These are phyloP conservation scores for Standfussiana lucernea DNA, from an alignment of 2,888 invertebrate species.

Conservation along the genomic window DNA sequence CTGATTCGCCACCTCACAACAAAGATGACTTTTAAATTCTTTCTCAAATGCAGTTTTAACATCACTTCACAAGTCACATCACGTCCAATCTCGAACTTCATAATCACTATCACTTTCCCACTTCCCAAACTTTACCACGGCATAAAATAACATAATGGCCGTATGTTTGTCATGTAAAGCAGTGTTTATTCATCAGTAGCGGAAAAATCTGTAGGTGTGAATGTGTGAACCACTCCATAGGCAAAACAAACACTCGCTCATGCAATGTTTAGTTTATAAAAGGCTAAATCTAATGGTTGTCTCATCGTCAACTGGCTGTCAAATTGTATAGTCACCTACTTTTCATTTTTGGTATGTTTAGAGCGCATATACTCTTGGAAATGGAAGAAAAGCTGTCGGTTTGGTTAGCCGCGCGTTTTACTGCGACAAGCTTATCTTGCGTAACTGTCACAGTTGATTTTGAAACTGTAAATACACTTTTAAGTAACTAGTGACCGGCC, in stretches of 20 bases:
- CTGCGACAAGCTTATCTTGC: background rate
- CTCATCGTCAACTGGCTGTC: conserved; percentile 60
- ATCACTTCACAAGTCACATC: conserved; percentile 6
- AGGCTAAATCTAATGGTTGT: conserved; percentile 65
- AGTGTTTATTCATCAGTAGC: conserved; percentile 69
- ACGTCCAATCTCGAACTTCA: conserved; percentile 24
- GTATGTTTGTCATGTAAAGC: conserved; percentile 71
- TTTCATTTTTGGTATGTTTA: conserved; percentile 42
- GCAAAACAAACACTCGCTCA: conserved; percentile 71
- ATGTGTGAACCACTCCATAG: conserved; percentile 72
- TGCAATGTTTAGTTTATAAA: conserved; percentile 75
- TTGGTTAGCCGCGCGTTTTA: background rate
- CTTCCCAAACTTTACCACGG: conserved; percentile 54
- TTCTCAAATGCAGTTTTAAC: conserved; percentile 36
- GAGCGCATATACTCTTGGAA: background rate
- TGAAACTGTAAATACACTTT: background rate
- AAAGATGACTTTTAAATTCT: conserved; percentile 17
- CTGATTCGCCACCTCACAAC: conserved; percentile 7
- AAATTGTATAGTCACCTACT: conserved; percentile 60
- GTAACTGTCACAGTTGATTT: conserved; percentile 2
- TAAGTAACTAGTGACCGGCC: background rate
- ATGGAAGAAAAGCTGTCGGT: conserved; percentile 11
- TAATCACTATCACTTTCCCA: conserved; percentile 54
- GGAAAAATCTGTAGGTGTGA: conserved; percentile 73
- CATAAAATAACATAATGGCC: conserved; percentile 67